Conservation (phyloP, 2,797 vertebrate species). For the Falco berigora region DNA sequence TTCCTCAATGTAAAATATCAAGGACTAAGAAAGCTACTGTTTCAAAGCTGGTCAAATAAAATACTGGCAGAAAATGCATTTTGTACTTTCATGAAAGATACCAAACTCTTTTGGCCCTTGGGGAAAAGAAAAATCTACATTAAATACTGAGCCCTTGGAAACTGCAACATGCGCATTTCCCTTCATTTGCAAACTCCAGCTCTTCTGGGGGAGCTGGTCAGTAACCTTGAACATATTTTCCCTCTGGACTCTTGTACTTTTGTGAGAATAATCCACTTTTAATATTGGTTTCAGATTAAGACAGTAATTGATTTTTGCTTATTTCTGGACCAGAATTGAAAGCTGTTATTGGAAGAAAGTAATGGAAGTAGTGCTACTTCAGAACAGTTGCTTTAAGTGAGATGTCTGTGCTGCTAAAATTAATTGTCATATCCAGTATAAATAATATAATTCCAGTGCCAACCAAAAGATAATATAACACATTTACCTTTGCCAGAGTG, state of each 20-base stretch:
- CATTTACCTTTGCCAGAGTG: constrained; percentile 87
- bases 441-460: background rate
- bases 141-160: background rate
- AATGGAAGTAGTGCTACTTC: background rate
- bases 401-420: background rate
- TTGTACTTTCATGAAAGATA: background rate
- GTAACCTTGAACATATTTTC: background rate
- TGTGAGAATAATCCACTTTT: background rate
- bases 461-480: background rate
- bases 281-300: background rate
- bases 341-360: background rate
- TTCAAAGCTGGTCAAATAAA: background rate
- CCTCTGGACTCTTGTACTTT: background rate
- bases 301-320: background rate
- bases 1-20: background rate
- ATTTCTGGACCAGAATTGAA: background rate
- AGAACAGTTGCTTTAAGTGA: background rate
- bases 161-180: background rate
- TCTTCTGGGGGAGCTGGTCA: background rate
- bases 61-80: background rate
- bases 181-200: background rate
- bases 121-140: background rate
- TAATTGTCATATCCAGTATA: background rate
- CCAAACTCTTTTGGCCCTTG: background rate
- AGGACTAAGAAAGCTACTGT: background rate